Base-by-base conservation (phyloP, 2,888 invertebrate species). In the Ennomos quercinarius region DNA sequence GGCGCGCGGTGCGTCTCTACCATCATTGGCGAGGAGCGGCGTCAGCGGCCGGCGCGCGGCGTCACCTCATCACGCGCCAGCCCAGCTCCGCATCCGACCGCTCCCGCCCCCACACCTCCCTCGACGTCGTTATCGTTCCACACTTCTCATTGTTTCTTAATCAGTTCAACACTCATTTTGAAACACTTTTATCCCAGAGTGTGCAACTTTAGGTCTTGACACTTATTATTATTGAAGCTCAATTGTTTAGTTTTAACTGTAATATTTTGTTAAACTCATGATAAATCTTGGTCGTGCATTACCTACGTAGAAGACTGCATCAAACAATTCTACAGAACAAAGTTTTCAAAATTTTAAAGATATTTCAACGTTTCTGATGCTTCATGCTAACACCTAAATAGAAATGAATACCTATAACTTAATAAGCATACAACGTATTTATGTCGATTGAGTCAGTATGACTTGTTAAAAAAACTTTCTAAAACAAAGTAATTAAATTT, bases 11-110 rank as follows among this genome's bases (percentile, higher is more conserved):
- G 90, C 88, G 89, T 87, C 86, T 92, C 91, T 86, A 91, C 92
- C 92, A 91, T 92, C 91, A 91, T 90, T 87, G 90, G 91, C 89
- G 81, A 85, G 82, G 83, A 83, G 87, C 87, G 91, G 86, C 90
- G 89, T 83, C 89, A 80, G 89, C 88, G 84, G 89, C 89, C 90
- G 87, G 84, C 78, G 84, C 87, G 81, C 83, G 79, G 81, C 91
- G 90, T 91, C 91, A 89, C 89, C 91, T 90, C 90, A 91, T 91
- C 81, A 80, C 88, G 84, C 71, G 66, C 67, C 72, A 63, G 66
- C 71, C 67, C 59, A 67, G 57, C 61, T 54, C 66, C 76, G 71
- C 69, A 67, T 53, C 70, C 70, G 61, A 64, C 69, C 72, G 69
- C 76, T 69, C 66, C 74, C 68, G 63, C 72, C 70, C 70, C 70